Evolutionary conservation across 1,140 invertebrate genomes (phyloP), one percentile per base, ranked within the genome.

Genomic region (Magallana angulata): DNA sequence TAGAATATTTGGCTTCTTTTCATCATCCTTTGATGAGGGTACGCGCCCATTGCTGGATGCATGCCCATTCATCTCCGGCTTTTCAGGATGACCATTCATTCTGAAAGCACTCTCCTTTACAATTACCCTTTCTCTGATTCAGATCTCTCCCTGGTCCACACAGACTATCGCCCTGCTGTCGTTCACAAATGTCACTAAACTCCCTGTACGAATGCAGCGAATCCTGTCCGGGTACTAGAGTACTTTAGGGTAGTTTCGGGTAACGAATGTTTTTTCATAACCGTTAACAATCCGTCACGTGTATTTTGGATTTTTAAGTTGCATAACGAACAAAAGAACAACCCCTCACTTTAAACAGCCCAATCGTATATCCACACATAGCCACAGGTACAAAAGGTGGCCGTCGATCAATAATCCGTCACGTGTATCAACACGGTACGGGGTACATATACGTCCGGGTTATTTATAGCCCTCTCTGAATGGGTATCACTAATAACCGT

Each of bases 1-100:
- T 80, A 86, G 30, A 58, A 64, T 71, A 58, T 57, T 57, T 30
- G 68, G 85, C 57, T 80, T 86, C 8, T 30, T 48, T 11, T 84
- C 59, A 0, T 62, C 59, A 1, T 62, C 59, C 16, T 59, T 62
- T 8, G 83, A 60, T 16, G 57, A n/a, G 4, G 58, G 24, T 11
- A 62, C 48, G 24, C 62, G 57, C 9, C 58, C 83, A 36, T 84
- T 84, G 14, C 58, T 48, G 18, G 68, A 30, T 12, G n/a, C 60
- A 11, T 12, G 8, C 11, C 24, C 68, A 76, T 76, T 76, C 68
- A 30, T 76, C 5, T 30, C 24, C 7, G 68, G 68, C 24, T 76
- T 76, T 30, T 76, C 68, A 4, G 12, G 24, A 36, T 76, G 68
- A 12, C 24, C 11, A 76, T 18, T 76, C 68, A 76, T 76, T 1